Base-by-base conservation (phyloP, 1,140 invertebrate genomes). In the Cyrtorhinus lividipennis region DNA sequence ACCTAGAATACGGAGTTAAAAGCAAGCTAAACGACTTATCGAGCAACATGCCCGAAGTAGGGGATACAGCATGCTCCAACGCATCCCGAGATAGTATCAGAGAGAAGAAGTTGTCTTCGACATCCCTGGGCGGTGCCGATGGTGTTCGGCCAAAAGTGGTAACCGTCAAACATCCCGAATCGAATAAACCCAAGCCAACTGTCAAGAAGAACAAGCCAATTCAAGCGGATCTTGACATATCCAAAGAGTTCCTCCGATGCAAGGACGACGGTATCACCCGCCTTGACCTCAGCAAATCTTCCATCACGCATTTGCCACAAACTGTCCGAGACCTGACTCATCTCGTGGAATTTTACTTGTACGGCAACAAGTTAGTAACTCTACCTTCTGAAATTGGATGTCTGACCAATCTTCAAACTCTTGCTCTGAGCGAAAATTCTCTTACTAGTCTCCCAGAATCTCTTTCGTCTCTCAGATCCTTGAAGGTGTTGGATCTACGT, bases 391-490 rank as follows among this genome's bases (percentile, higher is more conserved):
- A 99, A 78, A 94, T 99, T 72, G 97, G 96, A 0, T 87, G 81
- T 69, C 76, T 99, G 48, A 83, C 86, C 44, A 95, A 93, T 75
- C 78, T 98, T 56, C 84, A 90, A 71, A 96, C 90, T 10, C 74
- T 99, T 65, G 96, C 94, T 22, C 74, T 99, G 46, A 98, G 91
- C 78, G 97, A 99, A 75, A 99, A 99, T 76, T 96, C 92, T 2
- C 75, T 99, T 0, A 95, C 93, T 26, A 92, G 86, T 72, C 77
- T 99, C 70, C 97, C 97, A 1, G 92, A 98, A 69, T 86, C 90
- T 1, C 76, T 99, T 53, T 84, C 83, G 56, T 87, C 87, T 72
- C 79, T 99, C 38, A 90, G 83, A 70, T 84, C 83, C 59, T 77
- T 99, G 0, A 87, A 89, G 73, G 94, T 99, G 1, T 78, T 99